Evolutionary conservation across 2,888 invertebrate genomes (phyloP).

Genomic region (Xestoiulus laeticollis): DNA sequence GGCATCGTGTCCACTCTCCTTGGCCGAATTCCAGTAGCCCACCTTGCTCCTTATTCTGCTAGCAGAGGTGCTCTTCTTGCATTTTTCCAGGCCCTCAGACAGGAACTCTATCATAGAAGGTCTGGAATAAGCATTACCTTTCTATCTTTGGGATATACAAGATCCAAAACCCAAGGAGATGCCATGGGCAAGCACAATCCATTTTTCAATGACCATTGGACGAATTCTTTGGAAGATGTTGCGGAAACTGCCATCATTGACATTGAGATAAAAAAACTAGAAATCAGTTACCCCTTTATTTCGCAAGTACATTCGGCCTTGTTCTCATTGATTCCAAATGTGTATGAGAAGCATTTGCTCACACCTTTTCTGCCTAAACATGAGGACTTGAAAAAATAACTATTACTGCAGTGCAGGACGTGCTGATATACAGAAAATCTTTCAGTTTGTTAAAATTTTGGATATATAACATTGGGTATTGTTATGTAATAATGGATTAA

Average conservation of each 20-base stretch:
- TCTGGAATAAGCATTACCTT: background rate
- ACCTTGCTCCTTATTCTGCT: too few species aligned
- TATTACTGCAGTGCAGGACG: background rate
- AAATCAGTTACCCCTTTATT: background rate
- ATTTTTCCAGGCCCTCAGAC: too few species aligned
- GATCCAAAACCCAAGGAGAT: background rate
- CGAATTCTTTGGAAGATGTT: slow-evolving; percentile 42
- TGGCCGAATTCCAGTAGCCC: too few species aligned
- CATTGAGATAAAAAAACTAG: background rate
- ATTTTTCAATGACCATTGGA: background rate
- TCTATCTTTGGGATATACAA: background rate
- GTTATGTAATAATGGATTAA: too few species aligned
- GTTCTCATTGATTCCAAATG: background rate
- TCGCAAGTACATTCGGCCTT: slow-evolving; percentile 8
- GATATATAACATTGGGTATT: too few species aligned
- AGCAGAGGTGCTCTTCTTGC: too few species aligned
- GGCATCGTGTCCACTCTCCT: too few species aligned
- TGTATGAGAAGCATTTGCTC: slow-evolving; percentile 1
- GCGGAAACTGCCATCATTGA: background rate
- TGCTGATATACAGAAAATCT: too few species aligned
- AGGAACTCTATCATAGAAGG: too few species aligned
- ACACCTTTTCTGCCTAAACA: background rate
- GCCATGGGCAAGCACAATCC: background rate
- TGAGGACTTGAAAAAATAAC: background rate
- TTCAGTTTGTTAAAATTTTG: too few species aligned